These are phyloP conservation scores for Polyergus mexicanus DNA, from an alignment of 1,140 invertebrate genomes.

Conservation along the genomic window DNA sequence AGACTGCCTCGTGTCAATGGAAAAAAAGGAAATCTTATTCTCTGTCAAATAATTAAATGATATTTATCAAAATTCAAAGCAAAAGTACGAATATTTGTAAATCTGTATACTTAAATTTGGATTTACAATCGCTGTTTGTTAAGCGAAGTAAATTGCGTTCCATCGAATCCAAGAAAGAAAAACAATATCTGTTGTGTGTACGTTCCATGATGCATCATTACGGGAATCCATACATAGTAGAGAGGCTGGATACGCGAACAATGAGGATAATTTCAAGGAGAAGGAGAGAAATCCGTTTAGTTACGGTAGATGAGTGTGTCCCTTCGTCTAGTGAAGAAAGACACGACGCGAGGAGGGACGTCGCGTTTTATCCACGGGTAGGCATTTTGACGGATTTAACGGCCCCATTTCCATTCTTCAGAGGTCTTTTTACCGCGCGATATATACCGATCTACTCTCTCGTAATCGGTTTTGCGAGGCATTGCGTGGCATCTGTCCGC, in stretches of 20 bases:
- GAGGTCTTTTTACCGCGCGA: slow-evolving; percentile 61
- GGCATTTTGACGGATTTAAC: slow-evolving; percentile 73
- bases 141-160: background rate
- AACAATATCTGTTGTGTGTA: no score
- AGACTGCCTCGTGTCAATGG: background rate
- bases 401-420: slow-evolving; percentile 68
- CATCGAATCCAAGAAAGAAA: slow-evolving; percentile 2
- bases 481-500: slow-evolving; percentile 80
- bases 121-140: slow-evolving; percentile 11
- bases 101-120: background rate
- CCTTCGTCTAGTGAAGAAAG: slow-evolving; percentile 49
- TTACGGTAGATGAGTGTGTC: slow-evolving; percentile 70
- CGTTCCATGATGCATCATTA: slow-evolving; percentile 32
- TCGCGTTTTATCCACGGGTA: slow-evolving; percentile 65
- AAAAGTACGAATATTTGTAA: background rate
- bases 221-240: background rate
- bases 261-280: slow-evolving; percentile 51
- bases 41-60: background rate
- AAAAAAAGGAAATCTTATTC: background rate
- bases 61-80: no score
- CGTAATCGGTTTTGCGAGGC: slow-evolving; percentile 77
- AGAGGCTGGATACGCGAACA: slow-evolving; percentile 40
- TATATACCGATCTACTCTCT: slow-evolving; percentile 60
- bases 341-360: slow-evolving; percentile 22
- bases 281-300: slow-evolving; percentile 70